Percentiles rank a stretch among this genome's conserved stretches.
These are phyloP conservation scores for Procavia capensis DNA, from an alignment of 2,113 vertebrate species.

Conservation along the genomic window DNA sequence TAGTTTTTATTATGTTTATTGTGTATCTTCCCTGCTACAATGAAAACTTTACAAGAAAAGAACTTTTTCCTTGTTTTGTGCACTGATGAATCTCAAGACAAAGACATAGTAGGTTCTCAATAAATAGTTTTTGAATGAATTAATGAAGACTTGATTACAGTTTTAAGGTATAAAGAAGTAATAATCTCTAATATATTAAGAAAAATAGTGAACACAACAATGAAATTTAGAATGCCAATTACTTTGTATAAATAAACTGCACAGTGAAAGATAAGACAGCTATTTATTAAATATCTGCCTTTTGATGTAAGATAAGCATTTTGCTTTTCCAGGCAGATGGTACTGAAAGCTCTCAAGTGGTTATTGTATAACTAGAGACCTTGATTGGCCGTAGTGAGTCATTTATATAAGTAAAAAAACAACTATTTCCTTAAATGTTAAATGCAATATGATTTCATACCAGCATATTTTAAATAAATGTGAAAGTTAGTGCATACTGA, in stretches of 20 bases:
- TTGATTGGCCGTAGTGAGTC: conserved; percentile 15
- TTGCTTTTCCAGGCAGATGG: background rate
- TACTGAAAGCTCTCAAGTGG: conserved; percentile 28
- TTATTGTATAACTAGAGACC: background rate
- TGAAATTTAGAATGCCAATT: background rate
- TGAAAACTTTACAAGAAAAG: background rate
- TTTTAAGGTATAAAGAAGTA: background rate
- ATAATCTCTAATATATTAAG: background rate
- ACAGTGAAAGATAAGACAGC: background rate
- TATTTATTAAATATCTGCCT: background rate
- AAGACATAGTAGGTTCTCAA: background rate
- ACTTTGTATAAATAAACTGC: conserved; percentile 14
- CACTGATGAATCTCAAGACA: background rate
- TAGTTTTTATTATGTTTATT: background rate
- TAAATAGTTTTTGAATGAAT: background rate
- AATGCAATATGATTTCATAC: background rate
- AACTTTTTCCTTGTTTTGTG: background rate
- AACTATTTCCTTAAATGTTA: conserved; percentile 43
- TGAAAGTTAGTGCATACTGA: background rate
- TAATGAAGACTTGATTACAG: background rate
- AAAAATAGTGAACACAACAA: background rate
- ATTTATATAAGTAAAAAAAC: background rate
- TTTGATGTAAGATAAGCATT: background rate
- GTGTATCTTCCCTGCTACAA: background rate
- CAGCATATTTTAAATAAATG: conserved; percentile 19